Base-by-base conservation (phyloP, 2,797 vertebrate species). In the Okamejei kenojei region DNA sequence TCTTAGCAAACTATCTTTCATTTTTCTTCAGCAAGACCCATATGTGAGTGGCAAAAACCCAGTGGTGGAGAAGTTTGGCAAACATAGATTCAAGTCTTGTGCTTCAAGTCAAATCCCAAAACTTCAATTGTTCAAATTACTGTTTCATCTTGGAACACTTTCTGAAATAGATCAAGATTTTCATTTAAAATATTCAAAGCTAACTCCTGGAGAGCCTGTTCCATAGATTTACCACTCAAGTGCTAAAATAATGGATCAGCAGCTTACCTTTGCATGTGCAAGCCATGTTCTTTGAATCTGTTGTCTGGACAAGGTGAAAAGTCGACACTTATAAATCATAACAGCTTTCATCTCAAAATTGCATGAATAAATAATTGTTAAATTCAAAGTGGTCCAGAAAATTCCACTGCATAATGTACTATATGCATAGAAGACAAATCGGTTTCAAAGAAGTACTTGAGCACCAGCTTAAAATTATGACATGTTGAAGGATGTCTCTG, bases 311-410 rank as follows among this genome's bases (percentile, higher is more conserved):
- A 61, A 84, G 23, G 80, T 26, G 38, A 81, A 81, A 81, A 45
- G 21, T n/a, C 32, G 0, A 38, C 5, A 17, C 38, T 2, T 35
- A 38, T 79, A 4, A 79, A 79, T 79, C 78, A 19, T 38, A 35
- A 38, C 32, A 1, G 32, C 3, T 23, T 79, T 38, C 7, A 7
- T 35, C 32, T 79, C 78, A 10, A 29, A 58, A 54, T 58, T 82
- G 23, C 80, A 1, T 2, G 26, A 82, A 7, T 11, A 54, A 38
- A 26, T 58, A 19, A 61, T 84, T 61, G 54, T 26, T 58, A 29
- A 82, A 61, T 84, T 29, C 7, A 90, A 71, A 90, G 32, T 35
- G 86, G 35, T 71, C 21, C n/a, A 29, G 86, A 90, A 88, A 88
- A 71, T 90, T 38, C 63, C 32, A 35, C 63, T 65, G 8, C 13